A percentile compares a stretch with the other conserved stretches of the same genome.
Conservation (phyloP, 2,113 vertebrate species). For the Indicator maculatus region DNA sequence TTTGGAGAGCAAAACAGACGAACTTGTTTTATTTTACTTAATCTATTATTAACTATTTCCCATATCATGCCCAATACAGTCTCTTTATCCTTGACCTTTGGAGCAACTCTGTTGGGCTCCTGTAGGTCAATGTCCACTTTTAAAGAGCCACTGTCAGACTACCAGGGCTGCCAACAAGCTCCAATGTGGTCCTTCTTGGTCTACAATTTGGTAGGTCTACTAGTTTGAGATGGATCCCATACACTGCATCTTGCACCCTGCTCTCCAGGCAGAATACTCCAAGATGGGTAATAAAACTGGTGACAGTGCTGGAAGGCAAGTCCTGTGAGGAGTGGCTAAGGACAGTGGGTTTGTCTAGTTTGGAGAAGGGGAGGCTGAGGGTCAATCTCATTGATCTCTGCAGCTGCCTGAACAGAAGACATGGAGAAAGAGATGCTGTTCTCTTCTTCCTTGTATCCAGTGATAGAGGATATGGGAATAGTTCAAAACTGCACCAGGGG, state of each 20-base stretch:
- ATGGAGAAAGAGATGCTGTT: neutral
- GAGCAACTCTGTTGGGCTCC: neutral
- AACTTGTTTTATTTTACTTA: neutral
- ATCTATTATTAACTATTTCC: neutral
- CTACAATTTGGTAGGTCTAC: neutral
- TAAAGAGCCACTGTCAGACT: neutral
- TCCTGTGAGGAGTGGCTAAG: neutral
- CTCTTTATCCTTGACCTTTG: neutral
- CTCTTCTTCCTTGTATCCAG: neutral
- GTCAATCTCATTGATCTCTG: neutral
- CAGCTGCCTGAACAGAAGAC: neutral
- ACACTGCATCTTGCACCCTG: neutral
- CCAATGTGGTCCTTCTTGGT: neutral
- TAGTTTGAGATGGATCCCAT: neutral
- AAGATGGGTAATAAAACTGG: neutral
- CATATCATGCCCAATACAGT: neutral
- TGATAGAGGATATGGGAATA: accelerated
- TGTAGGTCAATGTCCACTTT: neutral
- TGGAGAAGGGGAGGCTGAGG: neutral
- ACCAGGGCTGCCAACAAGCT: neutral
- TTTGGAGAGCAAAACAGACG: neutral
- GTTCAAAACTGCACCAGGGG: neutral
- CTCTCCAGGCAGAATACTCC: neutral
- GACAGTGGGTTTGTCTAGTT: neutral
- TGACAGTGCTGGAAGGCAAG: neutral